Base-by-base conservation (phyloP, 2,797 vertebrate species). In the Syngnathus rostellatus region DNA sequence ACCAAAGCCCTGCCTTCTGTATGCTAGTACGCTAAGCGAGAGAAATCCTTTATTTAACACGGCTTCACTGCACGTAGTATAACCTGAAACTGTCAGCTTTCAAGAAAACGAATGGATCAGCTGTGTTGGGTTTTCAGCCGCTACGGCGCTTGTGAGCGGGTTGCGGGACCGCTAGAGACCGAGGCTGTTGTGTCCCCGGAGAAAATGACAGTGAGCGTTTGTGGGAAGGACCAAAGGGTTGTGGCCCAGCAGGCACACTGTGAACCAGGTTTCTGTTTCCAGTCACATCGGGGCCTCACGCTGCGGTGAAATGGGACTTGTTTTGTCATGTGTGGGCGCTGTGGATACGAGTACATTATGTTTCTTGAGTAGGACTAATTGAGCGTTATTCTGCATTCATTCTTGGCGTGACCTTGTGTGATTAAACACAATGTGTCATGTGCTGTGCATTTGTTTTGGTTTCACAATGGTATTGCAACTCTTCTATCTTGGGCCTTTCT, bases 71-170 rank as follows among this genome's bases (percentile, higher is more conserved):
- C 80, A 79, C 83, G 81, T 78, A 80, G 81, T 79, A 79, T 88
- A 89, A 88, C 89, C 88, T 77, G 80, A 86, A 90, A 90, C 83
- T 85, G 85, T 90, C 89, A 88, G 73, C 63, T 79, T 69, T 62
- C 53, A 65, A 40, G 73, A 82, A 83, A 89, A 87, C 79, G 31
- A 85, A 90, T 86, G 83, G 78, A 67, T 59, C 1, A 6, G 61
- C 64, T 65, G 75, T 65, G 73, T 65, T 73, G 71, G 68, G 72
- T 70, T 66, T 66, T 41, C 65, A 51, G 65, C 75, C 74, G 75
- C 63, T 64, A 45, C 41, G 1, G 65, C 64, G 70, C 64, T 54
- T 71, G 65, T 37, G 53, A 31, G 16, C 50, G 72, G 68, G 51
- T 65, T 73, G 67, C 73, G 69, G 77, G 75, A 64, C 75, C 62